Conservation (phyloP, 2,113 vertebrate genomes). For the Corythoichthys haematopterus region DNA sequence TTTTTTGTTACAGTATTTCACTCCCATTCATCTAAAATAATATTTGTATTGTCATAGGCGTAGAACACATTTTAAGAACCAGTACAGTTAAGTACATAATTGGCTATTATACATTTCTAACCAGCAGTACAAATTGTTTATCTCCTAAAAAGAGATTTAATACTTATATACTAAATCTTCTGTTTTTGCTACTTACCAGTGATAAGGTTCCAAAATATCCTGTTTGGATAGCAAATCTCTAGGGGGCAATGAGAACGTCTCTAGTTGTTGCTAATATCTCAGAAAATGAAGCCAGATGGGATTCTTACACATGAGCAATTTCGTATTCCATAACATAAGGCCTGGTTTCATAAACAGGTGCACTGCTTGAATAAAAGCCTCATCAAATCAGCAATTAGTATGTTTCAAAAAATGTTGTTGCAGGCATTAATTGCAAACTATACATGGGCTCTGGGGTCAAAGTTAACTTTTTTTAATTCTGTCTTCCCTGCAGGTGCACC, state of each 20-base stretch:
- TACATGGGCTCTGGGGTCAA: slow-evolving; percentile 21
- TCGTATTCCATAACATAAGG: slow-evolving; percentile 36
- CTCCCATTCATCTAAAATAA: not conserved
- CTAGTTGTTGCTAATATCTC: slow-evolving; percentile 56
- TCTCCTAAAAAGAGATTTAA: not conserved
- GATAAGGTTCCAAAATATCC: not conserved
- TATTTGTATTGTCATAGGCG: not conserved
- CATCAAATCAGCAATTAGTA: slow-evolving; percentile 59
- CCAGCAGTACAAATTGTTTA: not conserved
- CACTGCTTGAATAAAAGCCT: slow-evolving; percentile 39
- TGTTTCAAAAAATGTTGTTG: slow-evolving; percentile 52
- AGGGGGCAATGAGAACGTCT: not conserved
- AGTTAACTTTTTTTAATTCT: not conserved
- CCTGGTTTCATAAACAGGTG: slow-evolving; percentile 58
- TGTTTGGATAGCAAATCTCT: not conserved
- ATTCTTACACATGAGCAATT: slow-evolving; percentile 39
- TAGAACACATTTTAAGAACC: not conserved
- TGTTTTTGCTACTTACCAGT: no score
- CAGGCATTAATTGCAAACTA: slow-evolving; percentile 40
- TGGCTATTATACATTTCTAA: not conserved
- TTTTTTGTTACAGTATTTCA: no score
- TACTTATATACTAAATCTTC: not conserved
- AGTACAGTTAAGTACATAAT: not conserved
- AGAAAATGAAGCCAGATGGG: slow-evolving; percentile 57
- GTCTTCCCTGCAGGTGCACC: slow-evolving; percentile 22